phyloP scores from a whole-genome alignment of 2,888 invertebrate species.

The Volucella zonaria region DNA sequence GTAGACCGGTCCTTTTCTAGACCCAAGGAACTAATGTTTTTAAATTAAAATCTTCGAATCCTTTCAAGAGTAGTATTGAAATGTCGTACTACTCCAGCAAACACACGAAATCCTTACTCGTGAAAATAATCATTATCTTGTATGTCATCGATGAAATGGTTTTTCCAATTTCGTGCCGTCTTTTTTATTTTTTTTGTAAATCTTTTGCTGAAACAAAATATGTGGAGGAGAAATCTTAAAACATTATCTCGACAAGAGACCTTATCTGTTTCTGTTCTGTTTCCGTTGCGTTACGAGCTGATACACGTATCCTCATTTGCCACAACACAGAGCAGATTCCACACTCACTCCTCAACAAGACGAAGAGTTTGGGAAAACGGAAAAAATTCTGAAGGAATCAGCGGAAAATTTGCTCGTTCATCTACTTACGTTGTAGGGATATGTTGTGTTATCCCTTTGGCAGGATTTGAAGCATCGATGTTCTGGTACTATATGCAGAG shows the following conservation, averaged over 20 bases:
- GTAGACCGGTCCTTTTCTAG: no score
- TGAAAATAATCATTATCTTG: no score
- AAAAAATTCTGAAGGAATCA: constrained; percentile 58
- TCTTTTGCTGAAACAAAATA: constrained; percentile 25
- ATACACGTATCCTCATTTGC: constrained; percentile 66
- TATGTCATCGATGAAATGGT: no score
- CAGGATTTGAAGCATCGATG: constrained; percentile 72
- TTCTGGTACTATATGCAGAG: constrained; percentile 41
- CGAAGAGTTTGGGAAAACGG: background rate
- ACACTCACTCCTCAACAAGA: background rate
- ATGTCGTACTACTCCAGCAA: no score
- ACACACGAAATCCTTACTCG: no score
- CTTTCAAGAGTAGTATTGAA: no score
- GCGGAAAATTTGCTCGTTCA: constrained; percentile 69
- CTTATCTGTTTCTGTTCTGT: constrained; percentile 60
- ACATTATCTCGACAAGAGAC: constrained; percentile 54
- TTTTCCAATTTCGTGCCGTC: no score
- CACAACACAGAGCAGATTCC: constrained; percentile 37
- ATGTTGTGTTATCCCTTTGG: constrained; percentile 72
- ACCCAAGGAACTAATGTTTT: no score
- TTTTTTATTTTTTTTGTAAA: background rate
- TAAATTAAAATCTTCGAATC: no score
- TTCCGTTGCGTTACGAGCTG: constrained; percentile 54
- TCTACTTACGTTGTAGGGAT: constrained; percentile 21
- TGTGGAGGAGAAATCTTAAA: constrained; percentile 38